Conservation (phyloP, 1,140 invertebrate genomes). For the Rhopalosiphum maidis region DNA sequence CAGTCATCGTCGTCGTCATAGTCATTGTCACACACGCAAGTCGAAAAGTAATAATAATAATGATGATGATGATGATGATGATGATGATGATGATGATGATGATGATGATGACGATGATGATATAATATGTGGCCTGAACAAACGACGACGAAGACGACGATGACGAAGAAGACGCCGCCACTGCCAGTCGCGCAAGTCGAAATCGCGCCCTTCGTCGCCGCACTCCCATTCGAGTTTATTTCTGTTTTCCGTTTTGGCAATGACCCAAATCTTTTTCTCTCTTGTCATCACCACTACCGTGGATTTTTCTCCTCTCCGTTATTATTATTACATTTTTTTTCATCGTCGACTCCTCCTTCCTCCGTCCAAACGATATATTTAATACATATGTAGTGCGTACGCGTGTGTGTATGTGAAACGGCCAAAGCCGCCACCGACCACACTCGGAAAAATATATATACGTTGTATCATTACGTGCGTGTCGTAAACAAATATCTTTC, state of each 20-base stretch:
- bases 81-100: neutral
- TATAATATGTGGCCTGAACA: neutral
- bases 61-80: neutral
- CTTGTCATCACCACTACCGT: constrained; percentile 20
- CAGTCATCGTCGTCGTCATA: neutral
- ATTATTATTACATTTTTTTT: constrained; percentile 33
- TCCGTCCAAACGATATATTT: neutral
- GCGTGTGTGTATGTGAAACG: neutral
- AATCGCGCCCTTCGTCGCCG: neutral
- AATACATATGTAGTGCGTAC: neutral
- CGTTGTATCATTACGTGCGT: neutral
- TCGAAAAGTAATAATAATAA: neutral
- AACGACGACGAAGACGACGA: neutral
- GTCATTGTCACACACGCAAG: neutral
- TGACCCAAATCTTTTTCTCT: constrained; percentile 8
- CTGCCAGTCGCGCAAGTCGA: neutral
- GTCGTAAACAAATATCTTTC: constrained; percentile 30
- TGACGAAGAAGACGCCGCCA: neutral
- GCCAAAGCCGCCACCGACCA: neutral
- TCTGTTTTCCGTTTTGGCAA: constrained; percentile 52
- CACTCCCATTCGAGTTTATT: constrained; percentile 46
- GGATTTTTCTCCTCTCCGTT: neutral
- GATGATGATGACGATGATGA: neutral
- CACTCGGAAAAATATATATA: neutral
- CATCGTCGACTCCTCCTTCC: neutral